A percentile compares a stretch with the other conserved stretches of the same genome.
Conservation (phyloP, 2,113 vertebrate species). For the Salvelinus namaycush region DNA sequence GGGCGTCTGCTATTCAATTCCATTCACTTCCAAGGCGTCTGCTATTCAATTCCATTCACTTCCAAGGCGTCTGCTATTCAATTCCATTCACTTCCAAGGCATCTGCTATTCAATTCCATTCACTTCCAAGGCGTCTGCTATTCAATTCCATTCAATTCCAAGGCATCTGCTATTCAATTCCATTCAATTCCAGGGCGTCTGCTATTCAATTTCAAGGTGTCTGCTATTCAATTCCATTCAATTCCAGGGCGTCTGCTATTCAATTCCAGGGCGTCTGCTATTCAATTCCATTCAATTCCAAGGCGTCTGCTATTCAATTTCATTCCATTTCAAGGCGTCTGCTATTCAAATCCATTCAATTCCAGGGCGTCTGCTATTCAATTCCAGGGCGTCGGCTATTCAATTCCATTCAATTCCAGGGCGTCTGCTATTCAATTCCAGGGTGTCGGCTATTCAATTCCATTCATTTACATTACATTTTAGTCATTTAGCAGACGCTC, state of each 20-base stretch:
- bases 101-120: background rate
- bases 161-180: background rate
- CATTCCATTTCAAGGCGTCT: background rate
- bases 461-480: too few species aligned
- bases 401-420: constrained; percentile 9
- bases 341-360: background rate
- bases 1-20: background rate
- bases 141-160: constrained; percentile 9
- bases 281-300: constrained; percentile 14
- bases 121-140: background rate
- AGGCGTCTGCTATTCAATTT: background rate
- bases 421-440: background rate
- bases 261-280: background rate
- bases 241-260: background rate
- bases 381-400: too few species aligned
- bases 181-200: background rate
- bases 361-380: background rate
- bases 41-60: background rate
- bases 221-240: background rate
- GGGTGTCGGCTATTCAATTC: too few species aligned
- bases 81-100: background rate
- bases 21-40: too few species aligned
- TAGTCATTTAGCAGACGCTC: too few species aligned
- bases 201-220: constrained; percentile 10
- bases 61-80: constrained; percentile 8